Evolutionary conservation across 2,797 vertebrate species (phyloP).

Genomic region (Phrynocephalus guinanensis): DNA sequence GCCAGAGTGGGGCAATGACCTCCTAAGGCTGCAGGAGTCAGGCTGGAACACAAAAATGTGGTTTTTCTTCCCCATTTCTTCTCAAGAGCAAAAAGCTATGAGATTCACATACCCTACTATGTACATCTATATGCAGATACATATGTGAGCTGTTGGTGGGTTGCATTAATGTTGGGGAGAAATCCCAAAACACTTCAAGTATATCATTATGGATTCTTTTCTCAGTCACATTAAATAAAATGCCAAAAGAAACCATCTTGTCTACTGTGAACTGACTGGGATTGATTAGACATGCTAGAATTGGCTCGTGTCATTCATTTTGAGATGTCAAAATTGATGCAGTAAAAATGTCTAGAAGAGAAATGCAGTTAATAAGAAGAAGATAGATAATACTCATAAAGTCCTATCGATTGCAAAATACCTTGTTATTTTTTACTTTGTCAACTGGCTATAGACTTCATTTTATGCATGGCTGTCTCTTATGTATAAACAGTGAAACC

Average conservation of each 20-base stretch:
- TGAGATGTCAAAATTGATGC: constrained; percentile 28
- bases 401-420: constrained; percentile 5
- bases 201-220: background rate
- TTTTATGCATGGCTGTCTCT: background rate
- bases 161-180: background rate
- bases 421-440: constrained; percentile 30
- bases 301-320: constrained; percentile 21
- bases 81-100: no score
- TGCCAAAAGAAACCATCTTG: background rate
- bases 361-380: constrained; percentile 19
- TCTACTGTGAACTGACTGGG: constrained; percentile 1
- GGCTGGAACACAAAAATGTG: no score
- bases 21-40: no score
- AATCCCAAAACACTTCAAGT: background rate
- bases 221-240: background rate
- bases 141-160: background rate
- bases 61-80: no score
- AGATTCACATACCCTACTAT: no score
- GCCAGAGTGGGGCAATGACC: no score
- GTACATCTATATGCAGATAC: background rate
- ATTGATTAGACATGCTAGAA: constrained; percentile 23
- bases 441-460: background rate
- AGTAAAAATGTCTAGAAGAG: constrained; percentile 33
- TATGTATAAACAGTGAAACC: constrained; percentile 17
- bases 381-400: constrained; percentile 25